A percentile compares a stretch with the other conserved stretches of the same genome.
These are phyloP conservation scores for Ophioninae sp. DNA, from an alignment of 2,888 invertebrate species.

Conservation along the genomic window DNA sequence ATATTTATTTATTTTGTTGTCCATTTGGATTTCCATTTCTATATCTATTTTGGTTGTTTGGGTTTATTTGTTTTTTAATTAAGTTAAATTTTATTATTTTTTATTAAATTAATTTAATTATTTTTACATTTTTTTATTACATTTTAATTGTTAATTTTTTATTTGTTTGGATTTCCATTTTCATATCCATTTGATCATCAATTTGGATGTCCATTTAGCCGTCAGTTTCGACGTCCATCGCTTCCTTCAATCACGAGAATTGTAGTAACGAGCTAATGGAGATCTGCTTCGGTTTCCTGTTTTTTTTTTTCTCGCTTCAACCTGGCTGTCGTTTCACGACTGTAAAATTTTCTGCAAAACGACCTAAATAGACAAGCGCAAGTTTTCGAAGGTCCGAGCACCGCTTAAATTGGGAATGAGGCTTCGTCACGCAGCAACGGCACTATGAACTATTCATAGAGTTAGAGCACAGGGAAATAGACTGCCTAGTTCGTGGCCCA, in stretches of 20 bases:
- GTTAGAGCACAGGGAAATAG: conserved; percentile 21
- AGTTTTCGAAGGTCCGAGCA: conserved; percentile 34
- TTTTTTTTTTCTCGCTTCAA: neutral
- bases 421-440: conserved; percentile 49
- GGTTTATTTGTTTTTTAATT: no score
- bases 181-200: no score
- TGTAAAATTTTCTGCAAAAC: conserved; percentile 1
- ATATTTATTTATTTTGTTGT: no score
- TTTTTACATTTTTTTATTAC: no score
- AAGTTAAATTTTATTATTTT: no score
- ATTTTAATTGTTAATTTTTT: no score
- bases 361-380: conserved; percentile 26
- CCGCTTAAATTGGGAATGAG: conserved; percentile 43
- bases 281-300: neutral
- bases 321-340: neutral
- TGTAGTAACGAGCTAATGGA: neutral
- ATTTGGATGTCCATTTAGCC: no score
- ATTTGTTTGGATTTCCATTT: no score
- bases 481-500: conserved; percentile 16
- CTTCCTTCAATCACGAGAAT: neutral
- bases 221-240: neutral
- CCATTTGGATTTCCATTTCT: no score
- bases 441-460: conserved; percentile 56
- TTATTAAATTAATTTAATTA: no score
- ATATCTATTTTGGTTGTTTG: no score